Percentiles rank a stretch among this genome's conserved stretches.
Conservation (phyloP, 2,113 vertebrate genomes). For the Lipotes vexillifer region DNA sequence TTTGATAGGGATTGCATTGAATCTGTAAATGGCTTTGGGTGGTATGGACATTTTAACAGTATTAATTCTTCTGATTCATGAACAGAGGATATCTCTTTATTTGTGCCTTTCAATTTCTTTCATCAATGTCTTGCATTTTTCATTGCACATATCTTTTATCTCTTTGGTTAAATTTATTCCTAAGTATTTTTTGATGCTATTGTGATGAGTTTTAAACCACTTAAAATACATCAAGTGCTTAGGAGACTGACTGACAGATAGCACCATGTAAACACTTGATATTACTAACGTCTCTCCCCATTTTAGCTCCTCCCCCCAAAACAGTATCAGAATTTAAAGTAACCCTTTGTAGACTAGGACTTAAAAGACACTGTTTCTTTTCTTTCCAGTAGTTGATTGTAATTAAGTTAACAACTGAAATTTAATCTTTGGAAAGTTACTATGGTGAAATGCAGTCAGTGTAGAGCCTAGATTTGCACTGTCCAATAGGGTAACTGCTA, state of each 20-base stretch:
- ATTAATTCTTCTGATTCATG: not conserved
- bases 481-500: not conserved
- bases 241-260: not conserved
- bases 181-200: not conserved
- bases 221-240: not conserved
- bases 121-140: not conserved
- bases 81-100: not conserved
- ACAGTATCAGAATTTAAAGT: not conserved
- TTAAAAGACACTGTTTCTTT: not conserved
- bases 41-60: not conserved
- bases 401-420: not conserved
- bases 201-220: not conserved
- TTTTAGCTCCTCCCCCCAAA: not conserved
- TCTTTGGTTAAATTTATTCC: not conserved
- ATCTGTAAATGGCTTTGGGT: not conserved
- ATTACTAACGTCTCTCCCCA: not conserved
- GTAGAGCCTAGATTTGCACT: not conserved
- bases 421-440: not conserved
- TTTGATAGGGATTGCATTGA: not conserved
- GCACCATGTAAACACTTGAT: not conserved
- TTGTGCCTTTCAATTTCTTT: not conserved
- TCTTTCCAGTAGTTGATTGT: not conserved
- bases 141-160: not conserved
- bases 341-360: not conserved
- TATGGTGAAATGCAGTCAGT: not conserved